These are phyloP conservation scores for Melanophora roralis DNA, from an alignment of 2,888 invertebrate genomes.

Conservation along the genomic window DNA sequence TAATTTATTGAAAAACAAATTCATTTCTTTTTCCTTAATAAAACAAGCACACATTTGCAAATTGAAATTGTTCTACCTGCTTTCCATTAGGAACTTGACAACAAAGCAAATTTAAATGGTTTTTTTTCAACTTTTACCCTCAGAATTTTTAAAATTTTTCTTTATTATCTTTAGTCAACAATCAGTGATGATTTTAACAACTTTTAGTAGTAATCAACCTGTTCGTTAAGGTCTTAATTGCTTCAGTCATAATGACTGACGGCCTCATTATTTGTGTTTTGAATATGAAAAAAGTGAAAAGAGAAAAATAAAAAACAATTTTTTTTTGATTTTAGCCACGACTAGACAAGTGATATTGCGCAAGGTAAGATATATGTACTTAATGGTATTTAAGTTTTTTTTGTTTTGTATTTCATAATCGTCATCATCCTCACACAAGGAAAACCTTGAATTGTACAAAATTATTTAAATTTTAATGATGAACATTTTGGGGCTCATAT, in stretches of 20 bases:
- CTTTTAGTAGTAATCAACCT: constrained; percentile 55
- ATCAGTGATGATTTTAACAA: constrained; percentile 61
- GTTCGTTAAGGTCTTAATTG: constrained; percentile 47
- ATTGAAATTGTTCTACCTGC: constrained; percentile 14
- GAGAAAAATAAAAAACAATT: background rate
- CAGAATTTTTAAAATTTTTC: constrained; percentile 44
- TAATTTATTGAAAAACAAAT: too few relatives aligned
- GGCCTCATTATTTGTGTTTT: constrained; percentile 51
- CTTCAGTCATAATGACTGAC: constrained; percentile 52
- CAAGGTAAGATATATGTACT: constrained; percentile 25
- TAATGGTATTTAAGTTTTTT: constrained; percentile 16
- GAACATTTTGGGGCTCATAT: constrained; percentile 49
- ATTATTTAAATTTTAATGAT: constrained; percentile 60
- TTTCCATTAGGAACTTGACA: background rate
- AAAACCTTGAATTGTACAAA: constrained; percentile 62
- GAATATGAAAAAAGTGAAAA: background rate
- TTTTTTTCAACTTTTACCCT: too few relatives aligned
- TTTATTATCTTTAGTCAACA: constrained; percentile 39
- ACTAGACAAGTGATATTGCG: constrained; percentile 26
- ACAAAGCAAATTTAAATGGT: background rate
- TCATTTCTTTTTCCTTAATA: too few relatives aligned
- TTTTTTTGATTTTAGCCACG: constrained; percentile 35
- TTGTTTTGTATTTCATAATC: constrained; percentile 9
- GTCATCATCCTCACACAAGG: constrained; percentile 43
- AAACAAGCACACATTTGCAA: too few relatives aligned